phyloP scores from a whole-genome alignment of 2,797 vertebrate genomes.

The Loris lydekkerianus region DNA sequence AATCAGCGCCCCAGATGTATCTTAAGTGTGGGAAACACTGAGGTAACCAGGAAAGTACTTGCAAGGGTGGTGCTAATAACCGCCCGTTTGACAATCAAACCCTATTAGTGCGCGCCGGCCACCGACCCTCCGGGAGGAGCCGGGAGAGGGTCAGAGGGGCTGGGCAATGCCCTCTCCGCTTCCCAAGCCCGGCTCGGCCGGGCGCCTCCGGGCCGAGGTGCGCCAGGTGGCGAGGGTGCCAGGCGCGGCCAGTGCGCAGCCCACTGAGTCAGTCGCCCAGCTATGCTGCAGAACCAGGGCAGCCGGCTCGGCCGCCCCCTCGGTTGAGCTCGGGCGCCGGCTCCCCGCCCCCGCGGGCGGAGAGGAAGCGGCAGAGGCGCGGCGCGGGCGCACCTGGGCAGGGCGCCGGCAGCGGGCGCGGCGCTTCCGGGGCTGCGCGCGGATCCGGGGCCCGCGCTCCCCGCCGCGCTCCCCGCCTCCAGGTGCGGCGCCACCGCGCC shows the following conservation, averaged over 20 bases:
- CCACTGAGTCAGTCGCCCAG: constrained; percentile 76
- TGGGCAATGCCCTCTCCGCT: fast-evolving
- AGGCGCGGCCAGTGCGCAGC: constrained; percentile 60
- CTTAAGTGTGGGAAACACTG: constrained; percentile 44
- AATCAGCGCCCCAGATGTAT: background rate
- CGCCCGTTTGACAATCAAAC: background rate
- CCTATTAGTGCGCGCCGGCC: fast-evolving
- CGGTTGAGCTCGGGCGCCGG: constrained; percentile 15
- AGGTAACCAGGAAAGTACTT: background rate
- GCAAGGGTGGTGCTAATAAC: background rate
- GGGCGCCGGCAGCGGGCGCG: constrained; percentile 1
- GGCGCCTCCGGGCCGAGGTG: background rate
- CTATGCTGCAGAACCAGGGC: constrained; percentile 75
- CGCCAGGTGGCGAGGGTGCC: constrained; percentile 51
- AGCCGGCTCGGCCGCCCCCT: constrained; percentile 66
- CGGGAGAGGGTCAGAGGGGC: background rate
- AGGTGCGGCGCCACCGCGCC: constrained; percentile 70
- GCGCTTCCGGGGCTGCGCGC: constrained; percentile 54
- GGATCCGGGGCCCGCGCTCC: background rate
- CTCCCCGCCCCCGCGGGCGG: constrained; percentile 57
- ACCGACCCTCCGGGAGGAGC: fast-evolving
- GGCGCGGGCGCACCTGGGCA: background rate
- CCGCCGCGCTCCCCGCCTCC: background rate
- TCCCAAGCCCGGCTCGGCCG: fast-evolving
- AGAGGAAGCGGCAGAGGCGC: constrained; percentile 38